Percentiles rank a stretch among this genome's conserved stretches.
Evolutionary conservation across 2,888 invertebrate species (phyloP).

Genomic region (Agriopis aurantiaria): DNA sequence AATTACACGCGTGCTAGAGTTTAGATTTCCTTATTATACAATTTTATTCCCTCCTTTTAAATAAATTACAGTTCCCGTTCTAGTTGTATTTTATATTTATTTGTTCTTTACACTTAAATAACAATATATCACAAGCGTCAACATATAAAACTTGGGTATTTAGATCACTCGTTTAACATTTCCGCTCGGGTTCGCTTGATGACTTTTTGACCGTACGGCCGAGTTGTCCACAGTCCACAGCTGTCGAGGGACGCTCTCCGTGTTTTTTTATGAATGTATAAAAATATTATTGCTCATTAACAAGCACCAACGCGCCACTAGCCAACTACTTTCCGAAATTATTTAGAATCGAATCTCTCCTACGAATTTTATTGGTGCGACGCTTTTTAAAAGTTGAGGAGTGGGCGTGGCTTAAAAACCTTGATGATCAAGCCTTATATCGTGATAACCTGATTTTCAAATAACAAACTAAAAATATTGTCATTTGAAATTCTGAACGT

Average conservation of each 20-base stretch:
- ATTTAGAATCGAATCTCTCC: constrained; percentile 78
- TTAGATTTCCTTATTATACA: constrained; percentile 68
- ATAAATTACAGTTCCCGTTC: constrained; percentile 73
- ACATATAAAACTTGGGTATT: constrained; percentile 76
- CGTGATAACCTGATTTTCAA: background rate
- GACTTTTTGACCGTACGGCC: constrained; percentile 76
- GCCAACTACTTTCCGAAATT: constrained; percentile 80
- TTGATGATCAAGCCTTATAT: background rate
- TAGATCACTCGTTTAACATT: constrained; percentile 34
- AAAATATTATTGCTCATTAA: constrained; percentile 86
- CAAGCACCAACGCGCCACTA: constrained; percentile 86
- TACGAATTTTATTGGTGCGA: constrained; percentile 76
- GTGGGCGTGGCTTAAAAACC: background rate
- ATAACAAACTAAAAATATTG: background rate
- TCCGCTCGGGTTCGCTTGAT: constrained; percentile 48
- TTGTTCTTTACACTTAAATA: constrained; percentile 85
- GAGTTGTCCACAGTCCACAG: constrained; percentile 50
- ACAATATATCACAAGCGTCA: constrained; percentile 86
- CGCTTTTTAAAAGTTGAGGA: constrained; percentile 2
- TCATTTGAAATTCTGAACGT: background rate
- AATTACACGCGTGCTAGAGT: constrained; percentile 78
- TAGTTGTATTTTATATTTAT: constrained; percentile 77
- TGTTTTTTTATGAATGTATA: constrained; percentile 81
- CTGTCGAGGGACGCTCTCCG: constrained; percentile 69
- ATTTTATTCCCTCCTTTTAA: constrained; percentile 57